phyloP scores from a whole-genome alignment of 2,113 vertebrate species.

The Atherinomorus stipes region DNA sequence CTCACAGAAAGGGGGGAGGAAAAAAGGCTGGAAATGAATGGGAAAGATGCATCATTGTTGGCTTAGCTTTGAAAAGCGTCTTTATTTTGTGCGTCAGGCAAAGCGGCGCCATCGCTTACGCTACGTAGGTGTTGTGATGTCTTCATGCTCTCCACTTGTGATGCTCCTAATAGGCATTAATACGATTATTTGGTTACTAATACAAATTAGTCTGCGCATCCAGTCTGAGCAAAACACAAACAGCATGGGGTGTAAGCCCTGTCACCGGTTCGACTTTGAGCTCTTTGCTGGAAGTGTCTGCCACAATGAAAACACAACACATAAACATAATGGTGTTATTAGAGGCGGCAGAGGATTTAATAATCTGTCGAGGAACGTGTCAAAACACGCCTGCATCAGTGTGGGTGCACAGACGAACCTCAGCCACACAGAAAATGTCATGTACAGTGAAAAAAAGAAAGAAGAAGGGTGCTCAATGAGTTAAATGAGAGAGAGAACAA shows the following conservation, averaged over 20 bases:
- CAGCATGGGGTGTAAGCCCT: conserved; percentile 61
- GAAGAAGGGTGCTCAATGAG: conserved; percentile 20
- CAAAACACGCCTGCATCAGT: conserved; percentile 49
- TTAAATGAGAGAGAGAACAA: conserved; percentile 24
- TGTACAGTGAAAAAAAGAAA: conserved; percentile 7
- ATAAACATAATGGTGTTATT: conserved; percentile 70
- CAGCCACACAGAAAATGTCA: conserved; percentile 39
- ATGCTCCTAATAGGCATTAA: conserved; percentile 84
- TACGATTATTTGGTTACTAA: conserved; percentile 84
- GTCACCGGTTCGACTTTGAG: conserved; percentile 68
- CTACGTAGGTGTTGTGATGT: conserved; percentile 82
- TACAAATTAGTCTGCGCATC: conserved; percentile 82
- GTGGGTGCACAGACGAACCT: conserved; percentile 46
- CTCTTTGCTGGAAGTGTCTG: conserved; percentile 56
- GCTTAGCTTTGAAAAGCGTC: conserved; percentile 45
- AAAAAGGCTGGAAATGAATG: conserved; percentile 26
- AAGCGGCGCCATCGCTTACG: conserved; percentile 34
- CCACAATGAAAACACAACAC: conserved; percentile 26
- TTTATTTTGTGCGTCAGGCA: conserved; percentile 55
- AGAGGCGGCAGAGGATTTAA: conserved; percentile 71
- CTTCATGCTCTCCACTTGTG: conserved; percentile 79
- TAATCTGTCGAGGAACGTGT: conserved; percentile 64
- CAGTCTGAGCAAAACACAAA: conserved; percentile 64
- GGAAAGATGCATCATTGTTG: conserved; percentile 37
- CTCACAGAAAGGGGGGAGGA: conserved; percentile 25